Conservation (phyloP, 2,888 invertebrate genomes). For the Cheiracanthium punctorium region DNA sequence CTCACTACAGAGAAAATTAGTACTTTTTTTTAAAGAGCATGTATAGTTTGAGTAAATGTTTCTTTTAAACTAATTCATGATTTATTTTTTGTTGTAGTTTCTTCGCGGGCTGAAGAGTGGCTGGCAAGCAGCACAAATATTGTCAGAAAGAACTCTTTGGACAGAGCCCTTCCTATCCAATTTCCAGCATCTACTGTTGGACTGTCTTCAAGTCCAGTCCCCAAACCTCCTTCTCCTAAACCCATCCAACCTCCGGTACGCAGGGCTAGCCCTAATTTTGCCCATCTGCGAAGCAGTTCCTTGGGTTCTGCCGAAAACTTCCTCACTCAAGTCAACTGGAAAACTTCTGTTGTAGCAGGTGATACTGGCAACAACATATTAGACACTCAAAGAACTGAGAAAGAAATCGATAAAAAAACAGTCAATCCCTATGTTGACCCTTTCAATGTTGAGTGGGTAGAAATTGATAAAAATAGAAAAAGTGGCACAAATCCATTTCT, state of each 20-base stretch:
- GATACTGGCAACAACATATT: conserved; percentile 28
- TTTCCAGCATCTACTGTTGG: conserved; percentile 36
- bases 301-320: conserved; percentile 77
- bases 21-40: too few relatives aligned
- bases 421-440: conserved; percentile 79
- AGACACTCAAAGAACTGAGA: conserved; percentile 44
- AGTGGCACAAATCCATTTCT: conserved; percentile 81
- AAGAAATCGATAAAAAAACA: conserved; percentile 29
- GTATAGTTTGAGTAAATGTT: too few relatives aligned
- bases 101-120: conserved; percentile 68
- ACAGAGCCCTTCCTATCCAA: conserved; percentile 52
- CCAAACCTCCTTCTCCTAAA: conserved; percentile 70
- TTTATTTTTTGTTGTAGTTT: too few relatives aligned
- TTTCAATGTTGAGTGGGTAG: conserved; percentile 90
- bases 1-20: too few relatives aligned
- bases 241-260: conserved; percentile 74
- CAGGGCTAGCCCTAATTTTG: conserved; percentile 79
- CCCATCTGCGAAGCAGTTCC: conserved; percentile 78
- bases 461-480: conserved; percentile 78
- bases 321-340: conserved; percentile 57
- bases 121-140: conserved; percentile 62
- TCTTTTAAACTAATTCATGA: too few relatives aligned
- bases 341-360: conserved; percentile 11
- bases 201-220: conserved; percentile 52
- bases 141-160: conserved; percentile 72